phyloP scores from a whole-genome alignment of 2,113 vertebrate species.

The Salvelinus alpinus region DNA sequence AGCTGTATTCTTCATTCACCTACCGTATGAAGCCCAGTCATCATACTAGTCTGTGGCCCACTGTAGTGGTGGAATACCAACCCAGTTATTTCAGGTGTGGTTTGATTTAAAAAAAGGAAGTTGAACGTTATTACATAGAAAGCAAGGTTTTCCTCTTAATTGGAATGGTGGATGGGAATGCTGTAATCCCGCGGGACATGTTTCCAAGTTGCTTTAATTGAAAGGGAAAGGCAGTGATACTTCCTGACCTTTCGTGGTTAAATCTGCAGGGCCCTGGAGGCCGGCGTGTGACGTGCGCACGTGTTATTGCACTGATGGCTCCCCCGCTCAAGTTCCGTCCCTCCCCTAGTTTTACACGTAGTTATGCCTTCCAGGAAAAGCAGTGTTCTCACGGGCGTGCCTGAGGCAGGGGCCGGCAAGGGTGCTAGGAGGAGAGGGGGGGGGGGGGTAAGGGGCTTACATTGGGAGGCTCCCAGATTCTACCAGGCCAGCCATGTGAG shows the following conservation, averaged over 20 bases:
- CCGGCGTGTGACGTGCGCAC: conserved; percentile 65
- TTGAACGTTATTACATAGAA: conserved; percentile 56
- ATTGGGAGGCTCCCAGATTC: conserved; percentile 26
- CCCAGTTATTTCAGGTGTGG: conserved; percentile 56
- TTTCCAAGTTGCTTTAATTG: conserved; percentile 67
- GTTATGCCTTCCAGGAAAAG: conserved; percentile 70
- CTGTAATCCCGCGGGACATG: conserved; percentile 51
- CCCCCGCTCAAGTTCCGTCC: conserved; percentile 63
- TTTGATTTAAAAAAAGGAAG: neutral
- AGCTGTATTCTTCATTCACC: no score
- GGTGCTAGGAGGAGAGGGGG: neutral
- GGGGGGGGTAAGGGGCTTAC: neutral
- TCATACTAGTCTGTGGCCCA: conserved; percentile 41
- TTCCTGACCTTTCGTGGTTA: conserved; percentile 63
- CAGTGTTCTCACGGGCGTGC: conserved; percentile 59
- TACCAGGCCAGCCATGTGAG: conserved; percentile 22
- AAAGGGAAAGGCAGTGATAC: conserved; percentile 67
- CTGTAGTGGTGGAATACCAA: conserved; percentile 41
- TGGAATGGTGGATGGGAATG: conserved; percentile 51
- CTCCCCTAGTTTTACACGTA: conserved; percentile 59
- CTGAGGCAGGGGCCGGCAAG: conserved; percentile 35
- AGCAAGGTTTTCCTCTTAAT: conserved; percentile 65
- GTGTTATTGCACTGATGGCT: conserved; percentile 70
- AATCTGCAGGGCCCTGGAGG: conserved; percentile 56
- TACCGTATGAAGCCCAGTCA: conserved; percentile 21